phyloP scores from a whole-genome alignment of 2,113 vertebrate species.

The Narcine bancroftii region DNA sequence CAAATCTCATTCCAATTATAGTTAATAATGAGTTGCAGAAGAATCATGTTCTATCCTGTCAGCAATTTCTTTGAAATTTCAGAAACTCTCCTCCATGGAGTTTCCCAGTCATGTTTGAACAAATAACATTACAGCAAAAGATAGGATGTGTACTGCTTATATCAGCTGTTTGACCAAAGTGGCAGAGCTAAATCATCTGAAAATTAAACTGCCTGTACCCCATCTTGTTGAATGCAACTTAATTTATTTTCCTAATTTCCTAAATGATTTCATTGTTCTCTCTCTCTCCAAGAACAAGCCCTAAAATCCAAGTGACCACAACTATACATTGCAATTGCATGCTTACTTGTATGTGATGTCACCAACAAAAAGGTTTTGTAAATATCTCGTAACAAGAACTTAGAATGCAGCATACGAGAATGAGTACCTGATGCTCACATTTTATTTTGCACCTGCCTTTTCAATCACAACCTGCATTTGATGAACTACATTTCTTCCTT shows the following conservation, averaged over 20 bases:
- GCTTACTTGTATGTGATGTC: background rate
- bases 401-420: background rate
- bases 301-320: too few relatives aligned
- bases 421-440: background rate
- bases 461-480: too few relatives aligned
- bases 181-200: background rate
- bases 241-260: background rate
- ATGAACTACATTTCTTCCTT: too few relatives aligned
- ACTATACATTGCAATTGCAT: background rate
- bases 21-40: background rate
- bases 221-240: background rate
- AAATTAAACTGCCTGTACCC: background rate
- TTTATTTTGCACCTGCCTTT: too few relatives aligned
- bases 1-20: conserved; percentile 7
- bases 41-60: conserved; percentile 26
- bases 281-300: background rate
- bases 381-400: background rate
- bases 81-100: background rate
- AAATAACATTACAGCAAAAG: background rate
- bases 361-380: background rate
- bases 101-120: background rate
- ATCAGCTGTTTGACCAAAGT: background rate
- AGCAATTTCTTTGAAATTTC: background rate
- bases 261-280: background rate
- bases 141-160: background rate